A percentile compares a stretch with the other conserved stretches of the same genome.
phyloP scores from a whole-genome alignment of 2,113 vertebrate genomes.

The Numenius arquata region DNA sequence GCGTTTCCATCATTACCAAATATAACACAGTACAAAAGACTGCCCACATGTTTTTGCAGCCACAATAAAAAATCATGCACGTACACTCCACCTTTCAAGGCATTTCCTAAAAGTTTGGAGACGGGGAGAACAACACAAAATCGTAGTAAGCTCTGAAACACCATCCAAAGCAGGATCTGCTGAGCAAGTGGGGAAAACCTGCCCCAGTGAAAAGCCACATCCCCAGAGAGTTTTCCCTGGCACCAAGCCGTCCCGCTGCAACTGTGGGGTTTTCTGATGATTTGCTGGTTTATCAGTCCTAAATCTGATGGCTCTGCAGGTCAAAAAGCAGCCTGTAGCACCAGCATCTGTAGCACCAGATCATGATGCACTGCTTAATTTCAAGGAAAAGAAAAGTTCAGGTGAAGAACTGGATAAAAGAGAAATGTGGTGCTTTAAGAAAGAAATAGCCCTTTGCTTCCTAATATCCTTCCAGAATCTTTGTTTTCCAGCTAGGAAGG shows the following conservation, averaged over 20 bases:
- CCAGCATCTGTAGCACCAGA: background rate
- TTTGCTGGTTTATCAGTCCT: background rate
- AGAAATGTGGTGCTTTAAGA: background rate
- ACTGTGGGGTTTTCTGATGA: background rate
- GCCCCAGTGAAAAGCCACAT: background rate
- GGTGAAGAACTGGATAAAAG: background rate
- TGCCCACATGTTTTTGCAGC: background rate
- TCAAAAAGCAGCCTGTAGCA: background rate
- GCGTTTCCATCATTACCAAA: background rate
- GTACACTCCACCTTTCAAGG: background rate
- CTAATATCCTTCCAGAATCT: background rate
- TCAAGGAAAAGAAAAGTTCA: background rate
- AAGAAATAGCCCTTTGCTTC: background rate
- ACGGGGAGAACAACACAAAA: background rate
- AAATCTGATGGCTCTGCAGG: background rate
- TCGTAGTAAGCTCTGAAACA: background rate
- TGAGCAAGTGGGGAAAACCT: background rate
- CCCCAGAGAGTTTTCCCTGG: background rate
- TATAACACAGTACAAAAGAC: background rate
- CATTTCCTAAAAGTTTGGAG: background rate
- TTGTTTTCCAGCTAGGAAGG: background rate
- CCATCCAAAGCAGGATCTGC: background rate
- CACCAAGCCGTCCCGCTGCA: background rate
- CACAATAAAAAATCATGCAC: background rate
- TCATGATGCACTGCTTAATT: background rate